These are phyloP conservation scores for Girardia tigrina DNA, from an alignment of 2,888 invertebrate species.

Conservation along the genomic window DNA sequence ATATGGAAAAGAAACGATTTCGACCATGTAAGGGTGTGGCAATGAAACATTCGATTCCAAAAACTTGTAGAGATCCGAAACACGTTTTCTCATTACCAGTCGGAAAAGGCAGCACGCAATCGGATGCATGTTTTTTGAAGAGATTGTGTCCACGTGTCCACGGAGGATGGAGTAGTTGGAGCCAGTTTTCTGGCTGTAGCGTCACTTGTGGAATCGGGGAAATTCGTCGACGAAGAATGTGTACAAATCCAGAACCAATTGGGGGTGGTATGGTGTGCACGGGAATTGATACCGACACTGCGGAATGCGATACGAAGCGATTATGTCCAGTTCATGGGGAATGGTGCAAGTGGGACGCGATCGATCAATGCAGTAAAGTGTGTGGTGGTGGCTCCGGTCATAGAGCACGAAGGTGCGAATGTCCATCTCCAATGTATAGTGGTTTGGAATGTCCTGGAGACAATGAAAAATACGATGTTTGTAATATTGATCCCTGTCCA, in stretches of 20 bases:
- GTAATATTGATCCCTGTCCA: neutral
- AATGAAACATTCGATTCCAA: neutral
- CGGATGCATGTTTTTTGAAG: neutral
- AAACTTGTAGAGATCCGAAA: neutral
- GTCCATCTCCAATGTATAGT: neutral
- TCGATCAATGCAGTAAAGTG: neutral
- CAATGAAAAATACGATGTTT: neutral
- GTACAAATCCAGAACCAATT: slow-evolving; percentile 13
- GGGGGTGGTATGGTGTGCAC: slow-evolving; percentile 1
- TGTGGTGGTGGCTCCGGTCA: neutral
- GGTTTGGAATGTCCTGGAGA: neutral
- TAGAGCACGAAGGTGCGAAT: neutral
- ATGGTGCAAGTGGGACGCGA: neutral
- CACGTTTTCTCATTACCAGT: neutral
- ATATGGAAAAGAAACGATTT: neutral
- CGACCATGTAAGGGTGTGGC: neutral
- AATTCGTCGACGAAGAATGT: neutral
- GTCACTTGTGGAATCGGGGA: neutral
- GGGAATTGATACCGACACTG: slow-evolving; percentile 1
- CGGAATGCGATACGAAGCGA: neutral
- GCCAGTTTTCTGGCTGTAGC: neutral
- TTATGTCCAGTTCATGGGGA: neutral
- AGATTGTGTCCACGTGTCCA: neutral
- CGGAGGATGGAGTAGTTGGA: slow-evolving; percentile 15
- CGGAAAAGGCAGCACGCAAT: neutral